A percentile compares a stretch with the other conserved stretches of the same genome.
Conservation (phyloP, 2,888 invertebrate genomes). For the Danaus chrysippus region DNA sequence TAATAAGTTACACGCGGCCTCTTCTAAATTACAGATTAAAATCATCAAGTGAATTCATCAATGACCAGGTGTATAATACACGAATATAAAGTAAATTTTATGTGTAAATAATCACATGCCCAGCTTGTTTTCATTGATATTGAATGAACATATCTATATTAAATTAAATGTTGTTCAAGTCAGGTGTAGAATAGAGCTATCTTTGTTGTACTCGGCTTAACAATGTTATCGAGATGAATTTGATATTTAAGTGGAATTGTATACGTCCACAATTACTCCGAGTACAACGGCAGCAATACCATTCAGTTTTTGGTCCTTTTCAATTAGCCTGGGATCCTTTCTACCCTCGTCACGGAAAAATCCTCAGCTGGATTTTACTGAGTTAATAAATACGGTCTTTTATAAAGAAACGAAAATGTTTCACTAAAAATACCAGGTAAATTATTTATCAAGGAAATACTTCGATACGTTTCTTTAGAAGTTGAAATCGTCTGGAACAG, state of each 20-base stretch:
- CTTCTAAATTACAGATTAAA: conserved; percentile 3
- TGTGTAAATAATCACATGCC: conserved; percentile 5
- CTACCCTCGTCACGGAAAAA: conserved; percentile 61
- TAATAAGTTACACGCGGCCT: background rate
- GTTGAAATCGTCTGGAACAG: background rate
- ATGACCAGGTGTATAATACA: conserved; percentile 4
- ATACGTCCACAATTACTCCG: conserved; percentile 21
- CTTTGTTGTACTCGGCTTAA: background rate
- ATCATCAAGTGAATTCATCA: conserved; percentile 10
- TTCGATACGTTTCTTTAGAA: conserved; percentile 4
- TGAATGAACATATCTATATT: background rate
- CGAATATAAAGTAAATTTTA: conserved; percentile 1
- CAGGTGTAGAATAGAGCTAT: background rate
- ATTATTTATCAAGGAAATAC: conserved; percentile 14
- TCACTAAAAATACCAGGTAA: conserved; percentile 20
- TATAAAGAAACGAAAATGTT: conserved; percentile 38
- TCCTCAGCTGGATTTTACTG: conserved; percentile 44
- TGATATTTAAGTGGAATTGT: conserved; percentile 22
- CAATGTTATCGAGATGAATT: conserved; percentile 8
- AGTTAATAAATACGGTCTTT: conserved; percentile 54
- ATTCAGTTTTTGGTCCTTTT: conserved; percentile 40
- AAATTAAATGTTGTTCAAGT: background rate
- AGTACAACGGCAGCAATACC: conserved; percentile 9
- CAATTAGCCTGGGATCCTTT: conserved; percentile 49
- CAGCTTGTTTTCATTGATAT: background rate